phyloP scores from a whole-genome alignment of 1,140 invertebrate genomes.

The Hylaeus volcanicus region DNA sequence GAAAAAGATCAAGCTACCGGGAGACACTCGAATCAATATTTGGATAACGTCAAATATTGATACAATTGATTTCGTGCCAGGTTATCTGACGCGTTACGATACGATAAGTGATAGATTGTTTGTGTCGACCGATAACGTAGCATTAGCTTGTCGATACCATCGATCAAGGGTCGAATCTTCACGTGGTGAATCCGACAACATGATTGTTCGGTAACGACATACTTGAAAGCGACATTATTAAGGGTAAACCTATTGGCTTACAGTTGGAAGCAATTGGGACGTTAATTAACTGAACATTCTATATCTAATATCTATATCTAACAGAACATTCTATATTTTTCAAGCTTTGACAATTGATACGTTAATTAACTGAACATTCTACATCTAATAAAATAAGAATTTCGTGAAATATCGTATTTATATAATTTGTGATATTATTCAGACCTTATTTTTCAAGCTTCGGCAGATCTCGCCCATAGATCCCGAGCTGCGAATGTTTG shows the following conservation, averaged over 20 bases:
- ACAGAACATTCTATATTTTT: too few relatives aligned
- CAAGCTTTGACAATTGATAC: too few relatives aligned
- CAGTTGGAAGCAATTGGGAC: too few relatives aligned
- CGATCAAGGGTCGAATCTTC: neutral
- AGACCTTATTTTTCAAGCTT: neutral
- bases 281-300: too few relatives aligned
- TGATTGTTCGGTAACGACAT: too few relatives aligned
- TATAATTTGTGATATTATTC: neutral
- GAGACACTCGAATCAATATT: neutral
- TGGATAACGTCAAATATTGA: neutral
- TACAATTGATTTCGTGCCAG: neutral
- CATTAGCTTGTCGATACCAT: neutral
- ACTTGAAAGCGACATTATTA: too few relatives aligned
- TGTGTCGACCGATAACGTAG: neutral
- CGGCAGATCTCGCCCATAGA: neutral
- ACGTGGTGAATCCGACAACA: too few relatives aligned
- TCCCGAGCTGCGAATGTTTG: neutral
- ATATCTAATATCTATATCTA: too few relatives aligned
- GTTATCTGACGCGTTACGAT: neutral
- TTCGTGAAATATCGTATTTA: too few relatives aligned
- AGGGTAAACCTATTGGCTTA: too few relatives aligned
- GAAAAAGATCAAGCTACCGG: neutral
- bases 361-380: too few relatives aligned
- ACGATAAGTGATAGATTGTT: conserved; percentile 4
- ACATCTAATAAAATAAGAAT: too few relatives aligned